Conservation (phyloP, 2,113 vertebrate genomes). For the Galemys pyrenaicus region DNA sequence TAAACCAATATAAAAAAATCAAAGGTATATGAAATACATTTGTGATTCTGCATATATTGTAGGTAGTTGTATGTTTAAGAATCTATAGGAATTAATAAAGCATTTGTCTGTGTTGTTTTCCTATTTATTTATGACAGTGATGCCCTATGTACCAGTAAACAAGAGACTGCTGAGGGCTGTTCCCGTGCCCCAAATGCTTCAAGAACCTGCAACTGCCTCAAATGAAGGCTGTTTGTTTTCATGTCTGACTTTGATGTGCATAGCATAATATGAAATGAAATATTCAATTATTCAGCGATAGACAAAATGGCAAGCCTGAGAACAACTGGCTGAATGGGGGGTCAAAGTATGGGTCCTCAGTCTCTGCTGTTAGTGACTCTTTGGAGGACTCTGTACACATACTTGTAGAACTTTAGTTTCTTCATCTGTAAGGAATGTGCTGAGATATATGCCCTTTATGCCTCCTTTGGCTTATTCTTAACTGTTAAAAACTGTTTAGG, state of each 20-base stretch:
- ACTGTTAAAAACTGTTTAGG: neutral
- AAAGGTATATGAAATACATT: neutral
- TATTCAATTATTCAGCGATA: neutral
- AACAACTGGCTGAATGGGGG: neutral
- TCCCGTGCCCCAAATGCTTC: neutral
- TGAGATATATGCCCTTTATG: neutral
- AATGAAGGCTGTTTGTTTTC: neutral
- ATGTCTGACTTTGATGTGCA: neutral
- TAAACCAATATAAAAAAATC: neutral
- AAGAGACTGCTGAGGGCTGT: accelerated
- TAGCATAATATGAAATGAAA: neutral
- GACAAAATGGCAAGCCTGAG: neutral
- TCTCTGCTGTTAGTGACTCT: neutral
- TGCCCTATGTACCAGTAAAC: neutral
- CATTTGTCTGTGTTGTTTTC: neutral
- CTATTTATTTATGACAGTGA: conserved; percentile 17
- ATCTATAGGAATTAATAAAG: conserved; percentile 8
- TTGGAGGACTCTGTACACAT: neutral
- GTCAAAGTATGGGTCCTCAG: neutral
- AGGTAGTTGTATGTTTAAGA: neutral
- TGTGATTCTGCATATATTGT: neutral
- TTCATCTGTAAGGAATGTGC: neutral
- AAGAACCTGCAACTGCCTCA: conserved; percentile 68
- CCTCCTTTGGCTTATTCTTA: neutral
- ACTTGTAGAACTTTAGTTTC: neutral